Conservation (phyloP, 2,113 vertebrate species). For the Typhlomys cinereus region DNA sequence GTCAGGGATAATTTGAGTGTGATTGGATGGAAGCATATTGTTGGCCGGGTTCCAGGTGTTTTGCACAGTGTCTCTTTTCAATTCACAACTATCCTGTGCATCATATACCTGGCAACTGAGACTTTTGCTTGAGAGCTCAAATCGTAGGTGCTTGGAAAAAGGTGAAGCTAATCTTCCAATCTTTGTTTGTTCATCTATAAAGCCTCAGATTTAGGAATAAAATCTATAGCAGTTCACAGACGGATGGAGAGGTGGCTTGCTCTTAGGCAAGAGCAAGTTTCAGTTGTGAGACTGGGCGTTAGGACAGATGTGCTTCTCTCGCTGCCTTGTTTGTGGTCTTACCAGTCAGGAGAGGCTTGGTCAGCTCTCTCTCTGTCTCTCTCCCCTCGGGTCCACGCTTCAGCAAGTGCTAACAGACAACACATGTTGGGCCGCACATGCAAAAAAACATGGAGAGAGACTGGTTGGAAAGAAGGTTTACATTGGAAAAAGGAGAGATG, state of each 20-base stretch:
- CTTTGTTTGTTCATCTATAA: not conserved
- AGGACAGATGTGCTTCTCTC: not conserved
- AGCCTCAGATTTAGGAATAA: not conserved
- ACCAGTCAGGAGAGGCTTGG: not conserved
- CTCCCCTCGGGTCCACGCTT: no score
- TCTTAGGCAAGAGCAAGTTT: not conserved
- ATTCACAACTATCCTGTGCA: not conserved
- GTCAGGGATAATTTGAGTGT: not conserved
- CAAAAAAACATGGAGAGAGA: no score
- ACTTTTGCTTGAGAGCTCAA: not conserved
- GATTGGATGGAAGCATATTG: not conserved
- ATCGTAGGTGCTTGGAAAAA: not conserved
- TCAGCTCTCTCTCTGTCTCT: not conserved
- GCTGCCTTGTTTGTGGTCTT: not conserved
- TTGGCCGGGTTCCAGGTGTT: not conserved
- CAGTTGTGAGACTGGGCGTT: no score
- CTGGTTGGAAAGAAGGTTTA: no score
- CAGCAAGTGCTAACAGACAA: no score
- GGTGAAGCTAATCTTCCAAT: not conserved
- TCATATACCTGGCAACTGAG: not conserved
- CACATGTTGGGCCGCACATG: no score
- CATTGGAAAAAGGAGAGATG: no score
- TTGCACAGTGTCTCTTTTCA: not conserved
- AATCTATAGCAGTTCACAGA: not conserved
- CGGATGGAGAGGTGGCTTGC: not conserved